Base-by-base conservation (phyloP, 1,140 invertebrate species). In the Bombus waltoni region DNA sequence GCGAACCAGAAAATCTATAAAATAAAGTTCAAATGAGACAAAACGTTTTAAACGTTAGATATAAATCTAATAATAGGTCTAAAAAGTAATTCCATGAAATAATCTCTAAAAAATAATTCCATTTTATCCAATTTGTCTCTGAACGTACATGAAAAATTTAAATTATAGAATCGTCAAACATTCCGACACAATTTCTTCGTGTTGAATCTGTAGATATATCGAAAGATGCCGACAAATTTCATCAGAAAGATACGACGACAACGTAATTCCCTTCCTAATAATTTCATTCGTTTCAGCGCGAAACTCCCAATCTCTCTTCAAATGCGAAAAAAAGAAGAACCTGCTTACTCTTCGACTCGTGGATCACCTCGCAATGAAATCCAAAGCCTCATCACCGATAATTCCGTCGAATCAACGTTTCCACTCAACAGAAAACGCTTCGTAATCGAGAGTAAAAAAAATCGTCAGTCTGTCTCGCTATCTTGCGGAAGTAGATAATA, bases 311-410 rank as follows among this genome's bases (percentile, higher is more conserved):
- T 32, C 35, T 65, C 62, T 47, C 86, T 53, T 65, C 73, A 68
- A 28, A 22, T 25, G 32, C 28, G 62, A n/a, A 42, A 68, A 68
- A 79, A 66, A 28, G 18, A 40, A 25, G 40, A 44, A 79, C 18
- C 40, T 42, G 32, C n/a, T 44, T 47, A 85, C 38, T n/a, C 40
- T 38, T 77, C 74, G 72, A 82, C 72, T 53, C 40, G 40, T 6
- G 5, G 25, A 42, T 40, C 10, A 22, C n/a, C 9, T 74, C 18
- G 1, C 15, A 25, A 74, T 22, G 73, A 75, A 75, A 75, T 53
- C 73, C 22, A 28, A 74, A 74, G 32, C 73, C 32, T 44, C 71
- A 40, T 74, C 22, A 6, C 6, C 18, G n/a, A 53, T 53, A 35
- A 74, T 74, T 53, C 44, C 11, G n/a, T 53, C 73, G 44, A 74